Evolutionary conservation across 2,888 invertebrate species (phyloP), one percentile per base, ranked within the genome.

Genomic region (Pollenia angustigena): DNA sequence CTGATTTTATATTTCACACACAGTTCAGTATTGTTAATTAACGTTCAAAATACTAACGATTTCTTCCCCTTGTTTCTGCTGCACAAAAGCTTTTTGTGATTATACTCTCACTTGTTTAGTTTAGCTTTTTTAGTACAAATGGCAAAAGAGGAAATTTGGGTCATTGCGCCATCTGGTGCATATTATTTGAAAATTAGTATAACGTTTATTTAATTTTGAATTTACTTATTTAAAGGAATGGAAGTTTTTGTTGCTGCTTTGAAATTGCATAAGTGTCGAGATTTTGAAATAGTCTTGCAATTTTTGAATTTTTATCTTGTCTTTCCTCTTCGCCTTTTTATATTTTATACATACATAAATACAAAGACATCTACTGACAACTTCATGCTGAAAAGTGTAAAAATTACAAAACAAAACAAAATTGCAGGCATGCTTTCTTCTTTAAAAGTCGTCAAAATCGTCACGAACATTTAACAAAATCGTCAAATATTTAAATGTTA

Each of bases 1-100:
- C 92, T 92, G 91, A 92, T 91, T 90, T 92, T 89, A 88, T 88
- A 89, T 88, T 89, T 90, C 88, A 85, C 85, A 66, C 75, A 84
- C 58, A 44, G 32, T 6, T 32, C 52, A 66, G 62, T 46, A 32
- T 90, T 90, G 88, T 89, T 90, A 91, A 90, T 92, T 90, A 90
- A 90, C 89, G 89, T 90, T 82, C 87, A 85, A 88, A 84, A 81
- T 88, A 87, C 81, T 40, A 58, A 82, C 79, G 46, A 76, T 62
- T 75, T 69, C 60, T 64, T 72, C 56, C 75, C 83, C 87, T 85
- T 64, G 11, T 60, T 87, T 71, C 72, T 74, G 44, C 46, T 58
- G 18, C 54, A 56, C 52, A 64, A 64, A 68, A 81, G 78, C 78
- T 85, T 64, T 74, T 58, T 52, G 62, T 75, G 85, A 87, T 88